A percentile compares a stretch with the other conserved stretches of the same genome.
phyloP scores from a whole-genome alignment of 2,888 invertebrate genomes.

The Belgica antarctica region DNA sequence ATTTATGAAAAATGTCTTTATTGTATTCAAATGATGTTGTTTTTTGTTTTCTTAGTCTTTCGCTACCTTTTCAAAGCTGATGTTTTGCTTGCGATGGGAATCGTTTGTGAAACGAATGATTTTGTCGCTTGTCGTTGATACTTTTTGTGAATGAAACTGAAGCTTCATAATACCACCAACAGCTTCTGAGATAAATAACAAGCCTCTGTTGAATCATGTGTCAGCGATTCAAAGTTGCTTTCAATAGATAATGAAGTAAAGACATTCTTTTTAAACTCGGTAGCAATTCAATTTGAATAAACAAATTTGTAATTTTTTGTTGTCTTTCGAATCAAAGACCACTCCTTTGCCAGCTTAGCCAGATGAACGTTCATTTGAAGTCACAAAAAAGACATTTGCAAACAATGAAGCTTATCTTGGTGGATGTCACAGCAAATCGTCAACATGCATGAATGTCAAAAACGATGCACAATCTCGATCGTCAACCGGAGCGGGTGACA shows the following conservation, averaged over 20 bases:
- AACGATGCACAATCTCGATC: neutral
- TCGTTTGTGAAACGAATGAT: too few relatives aligned
- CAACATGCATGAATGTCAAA: slow-evolving; percentile 4
- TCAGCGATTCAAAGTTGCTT: neutral
- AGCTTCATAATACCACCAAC: neutral
- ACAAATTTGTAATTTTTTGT: too few relatives aligned
- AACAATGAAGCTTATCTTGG: slow-evolving; percentile 14
- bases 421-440: slow-evolving; percentile 7
- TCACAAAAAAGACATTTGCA: slow-evolving; percentile 15
- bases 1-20: slow-evolving; percentile 41
- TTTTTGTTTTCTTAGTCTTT: neutral
- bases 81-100: neutral
- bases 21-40: slow-evolving; percentile 41
- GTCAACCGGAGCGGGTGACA: neutral
- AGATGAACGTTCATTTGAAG: neutral
- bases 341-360: neutral
- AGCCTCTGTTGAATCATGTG: slow-evolving; percentile 1
- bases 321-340: neutral
- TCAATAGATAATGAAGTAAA: neutral
- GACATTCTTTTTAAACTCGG: slow-evolving; percentile 12
- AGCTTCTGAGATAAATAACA: neutral
- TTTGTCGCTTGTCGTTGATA: too few relatives aligned
- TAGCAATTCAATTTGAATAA: slow-evolving; percentile 40
- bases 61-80: neutral
- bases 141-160: neutral